Base-by-base conservation (phyloP, 2,888 invertebrate species). In the Acanthococcus lagerstroemiae region DNA sequence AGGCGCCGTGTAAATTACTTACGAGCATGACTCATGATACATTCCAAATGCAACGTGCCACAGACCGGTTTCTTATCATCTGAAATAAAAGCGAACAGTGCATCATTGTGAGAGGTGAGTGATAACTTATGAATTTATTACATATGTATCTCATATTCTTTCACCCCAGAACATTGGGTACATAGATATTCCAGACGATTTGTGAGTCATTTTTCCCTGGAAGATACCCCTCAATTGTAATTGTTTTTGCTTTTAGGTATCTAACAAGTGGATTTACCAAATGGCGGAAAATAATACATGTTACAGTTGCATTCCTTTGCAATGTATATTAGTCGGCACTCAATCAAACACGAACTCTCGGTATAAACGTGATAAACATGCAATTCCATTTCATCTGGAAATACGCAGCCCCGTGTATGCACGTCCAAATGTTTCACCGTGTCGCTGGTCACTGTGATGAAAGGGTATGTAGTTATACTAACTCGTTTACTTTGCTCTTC, bases 301-400 rank as follows among this genome's bases (percentile, higher is more conserved):
- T 69, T 63, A 65, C 72, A 72, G 19, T 69, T 57, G 58, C 71
- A 72, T 61, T 55, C 48, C n/a, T 52, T 55, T 22, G 66, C 56
- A 12, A 72, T 68, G 25, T 67, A 69, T 22, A 65, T 58, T 12
- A 70, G 56, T 22, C 72, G 69, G 54, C 72, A 72, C 48, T 72
- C 71, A 25, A 69, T 67, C 45, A 70, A 65, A 58, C 72, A 72
- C 5, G 69, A 69, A 25, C 67, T 69, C 56, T 71, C 68, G 6
- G 71, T 71, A 66, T 72, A 72, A 19, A 70, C 70, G 48, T 71
- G 71, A 26, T 70, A 70, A 48, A 71, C 63, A 66, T 66, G 67
- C n/a, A 71, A 65, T 2, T 69, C 55, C 15, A 67, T 66, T 54
- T 72, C 72, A 55, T 71, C 71, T 6, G 71, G 70, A 66, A 72